Conservation (phyloP, 2,888 invertebrate genomes). For the Lasioglossum calceatum region DNA sequence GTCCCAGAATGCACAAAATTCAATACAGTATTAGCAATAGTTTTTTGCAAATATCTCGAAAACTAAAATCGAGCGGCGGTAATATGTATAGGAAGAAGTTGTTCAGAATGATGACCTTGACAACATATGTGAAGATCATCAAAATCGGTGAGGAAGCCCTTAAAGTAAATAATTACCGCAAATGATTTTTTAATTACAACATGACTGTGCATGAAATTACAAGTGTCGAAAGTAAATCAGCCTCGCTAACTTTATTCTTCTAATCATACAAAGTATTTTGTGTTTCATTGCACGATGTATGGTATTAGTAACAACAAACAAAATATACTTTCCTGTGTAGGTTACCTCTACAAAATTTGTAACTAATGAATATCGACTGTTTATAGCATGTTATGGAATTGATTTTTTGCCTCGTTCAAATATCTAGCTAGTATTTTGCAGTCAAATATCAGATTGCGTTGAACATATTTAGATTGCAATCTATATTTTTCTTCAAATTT, state of each 20-base stretch:
- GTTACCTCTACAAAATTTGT: constrained; percentile 9
- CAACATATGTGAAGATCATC: too few species aligned
- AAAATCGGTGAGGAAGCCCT: too few species aligned
- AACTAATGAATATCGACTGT: background rate
- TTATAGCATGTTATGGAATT: background rate
- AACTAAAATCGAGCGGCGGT: too few species aligned
- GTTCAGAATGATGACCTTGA: too few species aligned
- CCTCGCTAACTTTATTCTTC: constrained; percentile 33
- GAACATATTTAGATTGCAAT: background rate
- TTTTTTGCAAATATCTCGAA: too few species aligned
- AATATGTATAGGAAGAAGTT: too few species aligned
- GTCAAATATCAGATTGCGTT: background rate
- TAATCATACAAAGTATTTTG: constrained; percentile 31
- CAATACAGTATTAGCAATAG: too few species aligned
- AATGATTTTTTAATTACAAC: background rate
- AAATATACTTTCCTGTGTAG: constrained; percentile 23
- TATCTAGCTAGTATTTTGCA: background rate
- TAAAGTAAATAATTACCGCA: background rate
- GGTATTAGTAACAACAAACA: constrained; percentile 71
- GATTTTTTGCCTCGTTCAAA: background rate
- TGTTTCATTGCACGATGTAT: constrained; percentile 76
- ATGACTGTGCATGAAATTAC: background rate
- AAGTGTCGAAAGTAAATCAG: constrained; percentile 5
- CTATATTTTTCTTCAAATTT: constrained; percentile 12
- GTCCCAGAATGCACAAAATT: too few species aligned